Evolutionary conservation across 1,140 invertebrate genomes (phyloP), one percentile per base, ranked within the genome.

Genomic region (Pectinophora gossypiella): DNA sequence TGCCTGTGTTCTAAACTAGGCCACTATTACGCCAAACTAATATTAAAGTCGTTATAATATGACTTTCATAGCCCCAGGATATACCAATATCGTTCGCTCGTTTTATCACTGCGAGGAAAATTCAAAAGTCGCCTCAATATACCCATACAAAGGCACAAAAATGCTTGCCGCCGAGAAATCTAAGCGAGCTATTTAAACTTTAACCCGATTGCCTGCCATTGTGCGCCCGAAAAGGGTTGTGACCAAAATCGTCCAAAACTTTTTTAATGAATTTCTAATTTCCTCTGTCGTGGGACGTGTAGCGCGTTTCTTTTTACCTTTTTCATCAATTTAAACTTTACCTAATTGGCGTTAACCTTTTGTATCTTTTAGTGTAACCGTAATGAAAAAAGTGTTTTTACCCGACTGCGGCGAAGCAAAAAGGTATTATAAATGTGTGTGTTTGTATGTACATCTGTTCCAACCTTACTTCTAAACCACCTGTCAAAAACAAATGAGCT

Each of bases 251-350:
- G 35, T 38, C n/a, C 35, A n/a, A 23, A 40, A 40, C 36, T 40
- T 40, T 40, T 38, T 40, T 40, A 40, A 40, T 40, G 3, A 40
- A 40, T 40, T 40, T 16, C 13, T 40, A 40, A 40, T 40, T 40
- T 18, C 6, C 10, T 18, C 36, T 16, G 36, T 40, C 36, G 36
- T 13, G 36, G 27, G n/a, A 7, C 27, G 27, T 32, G 27, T 32
- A 32, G 2, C n/a, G n/a, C 9, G 9, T 2, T 32, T 32, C 27
- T n/a, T 32, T 2, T 32, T 32, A n/a, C n/a, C n/a, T n/a, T n/a
- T n/a, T n/a, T n/a, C n/a, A n/a, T n/a, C n/a, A n/a, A n/a, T n/a
- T n/a, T n/a, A n/a, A n/a, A n/a, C n/a, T n/a, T n/a, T n/a, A n/a
- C n/a, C n/a, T n/a, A n/a, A n/a, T n/a, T n/a, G n/a, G n/a, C n/a